These are phyloP conservation scores for Chloropsis hardwickii DNA, from an alignment of 2,113 vertebrate genomes.

Conservation along the genomic window DNA sequence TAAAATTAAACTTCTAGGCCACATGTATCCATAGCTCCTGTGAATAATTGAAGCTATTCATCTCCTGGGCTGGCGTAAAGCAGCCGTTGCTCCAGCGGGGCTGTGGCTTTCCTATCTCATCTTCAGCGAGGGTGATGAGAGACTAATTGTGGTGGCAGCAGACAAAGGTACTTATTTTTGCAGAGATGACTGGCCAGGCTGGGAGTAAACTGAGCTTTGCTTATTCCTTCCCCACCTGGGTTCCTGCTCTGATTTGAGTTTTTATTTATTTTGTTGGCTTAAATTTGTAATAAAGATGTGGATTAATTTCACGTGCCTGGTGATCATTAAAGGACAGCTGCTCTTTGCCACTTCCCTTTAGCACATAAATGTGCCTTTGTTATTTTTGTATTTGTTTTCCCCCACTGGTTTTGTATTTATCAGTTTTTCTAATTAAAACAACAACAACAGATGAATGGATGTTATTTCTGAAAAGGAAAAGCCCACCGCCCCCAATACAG, in stretches of 20 bases:
- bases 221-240: slow-evolving; percentile 52
- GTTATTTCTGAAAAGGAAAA: slow-evolving; percentile 51
- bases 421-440: slow-evolving; percentile 57
- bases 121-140: slow-evolving; percentile 39
- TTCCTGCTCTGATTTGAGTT: slow-evolving; percentile 16
- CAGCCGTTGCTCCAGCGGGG: background rate
- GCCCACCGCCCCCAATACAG: background rate
- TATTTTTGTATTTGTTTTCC: slow-evolving; percentile 49
- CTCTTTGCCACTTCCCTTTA: slow-evolving; percentile 55
- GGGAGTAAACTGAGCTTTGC: slow-evolving; percentile 43
- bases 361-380: slow-evolving; percentile 59
- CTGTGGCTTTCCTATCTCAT: slow-evolving; percentile 35
- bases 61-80: background rate
- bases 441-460: slow-evolving; percentile 44
- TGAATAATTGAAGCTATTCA: slow-evolving; percentile 35
- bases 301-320: slow-evolving; percentile 46
- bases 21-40: background rate
- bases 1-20: background rate
- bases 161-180: slow-evolving; percentile 58
- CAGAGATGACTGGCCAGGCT: background rate
- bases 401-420: slow-evolving; percentile 51
- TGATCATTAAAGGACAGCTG: slow-evolving; percentile 59
- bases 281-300: slow-evolving; percentile 44
- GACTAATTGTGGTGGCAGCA: slow-evolving; percentile 48
- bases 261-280: slow-evolving; percentile 45